Percentiles rank a stretch among this genome's conserved stretches.
These are phyloP conservation scores for Nemurella pictetii DNA, from an alignment of 2,888 invertebrate species.

Conservation along the genomic window DNA sequence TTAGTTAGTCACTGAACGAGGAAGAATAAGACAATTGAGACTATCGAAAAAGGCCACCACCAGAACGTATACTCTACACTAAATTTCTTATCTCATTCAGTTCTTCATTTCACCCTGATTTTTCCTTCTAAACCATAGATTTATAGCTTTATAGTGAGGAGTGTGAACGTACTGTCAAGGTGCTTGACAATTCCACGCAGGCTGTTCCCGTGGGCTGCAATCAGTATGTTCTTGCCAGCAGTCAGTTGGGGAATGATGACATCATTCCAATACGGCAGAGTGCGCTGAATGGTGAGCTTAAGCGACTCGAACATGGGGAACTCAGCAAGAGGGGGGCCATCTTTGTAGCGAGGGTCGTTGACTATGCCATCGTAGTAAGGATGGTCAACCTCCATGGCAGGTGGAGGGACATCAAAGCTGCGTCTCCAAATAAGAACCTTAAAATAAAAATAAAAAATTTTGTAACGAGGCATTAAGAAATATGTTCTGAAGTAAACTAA, in stretches of 20 bases:
- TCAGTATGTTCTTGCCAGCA: slow-evolving; percentile 75
- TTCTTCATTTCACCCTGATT: too few relatives aligned
- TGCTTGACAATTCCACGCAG: slow-evolving; percentile 84
- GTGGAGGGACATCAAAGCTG: slow-evolving; percentile 80
- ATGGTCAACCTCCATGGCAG: slow-evolving; percentile 76
- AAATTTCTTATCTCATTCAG: too few relatives aligned
- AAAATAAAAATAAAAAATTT: slow-evolving; percentile 32
- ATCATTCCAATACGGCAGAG: slow-evolving; percentile 85
- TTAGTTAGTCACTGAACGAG: too few relatives aligned
- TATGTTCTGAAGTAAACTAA: neutral
- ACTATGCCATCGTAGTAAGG: slow-evolving; percentile 74
- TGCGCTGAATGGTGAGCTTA: slow-evolving; percentile 78
- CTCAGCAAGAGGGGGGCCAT: slow-evolving; percentile 68
- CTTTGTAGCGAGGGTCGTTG: slow-evolving; percentile 72
- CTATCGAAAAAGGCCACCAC: too few relatives aligned
- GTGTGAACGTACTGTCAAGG: slow-evolving; percentile 68
- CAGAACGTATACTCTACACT: too few relatives aligned
- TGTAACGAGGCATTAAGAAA: neutral
- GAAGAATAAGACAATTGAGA: too few relatives aligned
- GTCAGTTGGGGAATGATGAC: slow-evolving; percentile 81
- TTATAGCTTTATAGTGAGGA: neutral
- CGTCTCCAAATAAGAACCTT: slow-evolving; percentile 84
- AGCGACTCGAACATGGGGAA: slow-evolving; percentile 84
- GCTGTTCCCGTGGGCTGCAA: slow-evolving; percentile 87
- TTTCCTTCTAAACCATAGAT: neutral